Evolutionary conservation across 2,113 vertebrate species (phyloP).

Genomic region (Cnemophilus loriae): DNA sequence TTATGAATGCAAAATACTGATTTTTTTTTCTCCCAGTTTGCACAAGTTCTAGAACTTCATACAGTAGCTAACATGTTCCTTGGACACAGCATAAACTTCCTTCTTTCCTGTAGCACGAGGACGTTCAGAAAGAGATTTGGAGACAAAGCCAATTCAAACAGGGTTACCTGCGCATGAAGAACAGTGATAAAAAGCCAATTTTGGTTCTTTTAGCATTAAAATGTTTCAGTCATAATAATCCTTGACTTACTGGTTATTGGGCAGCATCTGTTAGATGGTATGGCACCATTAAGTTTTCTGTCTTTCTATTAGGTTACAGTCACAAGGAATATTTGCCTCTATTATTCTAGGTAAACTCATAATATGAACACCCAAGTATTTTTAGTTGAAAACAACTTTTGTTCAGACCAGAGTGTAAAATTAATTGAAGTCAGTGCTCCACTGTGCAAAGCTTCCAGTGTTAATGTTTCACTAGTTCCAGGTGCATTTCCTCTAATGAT

Average conservation of each 20-base stretch:
- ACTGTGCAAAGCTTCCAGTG: not conserved
- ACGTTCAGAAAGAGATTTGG: not conserved
- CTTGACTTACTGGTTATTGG: not conserved
- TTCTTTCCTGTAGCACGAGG: not conserved
- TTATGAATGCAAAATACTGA: not conserved
- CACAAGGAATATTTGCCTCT: not conserved
- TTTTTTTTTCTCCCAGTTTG: not conserved
- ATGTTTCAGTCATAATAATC: not conserved
- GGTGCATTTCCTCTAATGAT: not conserved
- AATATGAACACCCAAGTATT: not conserved
- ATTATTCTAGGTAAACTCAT: not conserved
- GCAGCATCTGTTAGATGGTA: not conserved
- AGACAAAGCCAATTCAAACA: not conserved
- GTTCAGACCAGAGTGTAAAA: not conserved
- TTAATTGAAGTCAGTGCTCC: not conserved
- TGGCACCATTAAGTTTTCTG: not conserved
- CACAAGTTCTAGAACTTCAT: not conserved
- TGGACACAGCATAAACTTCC: not conserved
- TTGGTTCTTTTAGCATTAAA: not conserved
- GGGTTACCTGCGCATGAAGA: not conserved
- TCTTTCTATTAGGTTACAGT: conserved; percentile 1
- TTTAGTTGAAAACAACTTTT: conserved; percentile 8
- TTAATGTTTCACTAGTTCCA: not conserved
- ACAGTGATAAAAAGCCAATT: not conserved
- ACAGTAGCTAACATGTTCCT: not conserved